phyloP scores from a whole-genome alignment of 2,888 invertebrate species.

The Asteroscopus sphinx region DNA sequence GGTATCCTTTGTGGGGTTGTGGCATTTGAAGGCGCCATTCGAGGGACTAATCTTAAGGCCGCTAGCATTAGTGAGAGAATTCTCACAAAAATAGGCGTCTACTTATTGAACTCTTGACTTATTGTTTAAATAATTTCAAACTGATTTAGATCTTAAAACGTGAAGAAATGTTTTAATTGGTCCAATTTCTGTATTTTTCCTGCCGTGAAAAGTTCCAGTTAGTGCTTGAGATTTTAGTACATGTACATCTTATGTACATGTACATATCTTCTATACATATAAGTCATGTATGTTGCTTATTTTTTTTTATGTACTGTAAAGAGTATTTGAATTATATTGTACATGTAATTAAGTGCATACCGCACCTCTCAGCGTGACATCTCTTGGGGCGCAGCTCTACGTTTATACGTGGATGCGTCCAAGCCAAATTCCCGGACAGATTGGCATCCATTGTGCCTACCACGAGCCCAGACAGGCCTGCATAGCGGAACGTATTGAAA shows the following conservation, averaged over 20 bases:
- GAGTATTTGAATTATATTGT: no score
- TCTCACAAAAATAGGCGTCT: constrained; percentile 34
- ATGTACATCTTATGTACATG: no score
- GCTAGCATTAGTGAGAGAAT: constrained; percentile 59
- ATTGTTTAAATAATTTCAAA: constrained; percentile 14
- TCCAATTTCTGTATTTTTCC: not conserved
- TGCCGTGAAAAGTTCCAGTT: not conserved
- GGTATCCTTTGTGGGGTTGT: constrained; percentile 71
- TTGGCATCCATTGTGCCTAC: constrained; percentile 84
- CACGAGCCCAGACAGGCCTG: constrained; percentile 63
- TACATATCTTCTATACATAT: no score
- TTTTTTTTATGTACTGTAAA: no score
- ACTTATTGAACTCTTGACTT: constrained; percentile 26
- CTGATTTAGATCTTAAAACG: not conserved
- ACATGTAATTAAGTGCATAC: constrained; percentile 53
- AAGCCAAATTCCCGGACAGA: constrained; percentile 81
- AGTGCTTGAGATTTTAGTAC: constrained; percentile 15
- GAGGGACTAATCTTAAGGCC: constrained; percentile 67
- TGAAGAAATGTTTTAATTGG: not conserved
- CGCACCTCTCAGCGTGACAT: constrained; percentile 45
- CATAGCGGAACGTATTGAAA: constrained; percentile 78
- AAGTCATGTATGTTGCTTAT: no score
- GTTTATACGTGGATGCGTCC: constrained; percentile 65
- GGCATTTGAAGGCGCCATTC: constrained; percentile 71
- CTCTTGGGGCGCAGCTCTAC: constrained; percentile 31